Percentiles rank a stretch among this genome's conserved stretches.
Evolutionary conservation across 2,888 invertebrate species (phyloP).

Genomic region (Heteromyza rotundicornis): DNA sequence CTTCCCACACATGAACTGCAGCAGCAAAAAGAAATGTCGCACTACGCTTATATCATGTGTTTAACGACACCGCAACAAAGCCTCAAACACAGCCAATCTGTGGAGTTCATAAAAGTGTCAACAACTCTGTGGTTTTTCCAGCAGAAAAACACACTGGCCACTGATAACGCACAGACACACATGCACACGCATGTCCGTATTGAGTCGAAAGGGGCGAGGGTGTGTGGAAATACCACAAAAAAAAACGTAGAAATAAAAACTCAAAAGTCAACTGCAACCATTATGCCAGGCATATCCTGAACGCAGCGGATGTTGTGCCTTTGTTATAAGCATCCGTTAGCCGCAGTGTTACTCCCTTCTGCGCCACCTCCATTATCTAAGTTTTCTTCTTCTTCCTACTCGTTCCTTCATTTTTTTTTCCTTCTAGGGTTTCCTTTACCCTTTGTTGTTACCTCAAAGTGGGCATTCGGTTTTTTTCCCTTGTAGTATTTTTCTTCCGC

Average conservation of each 20-base stretch:
- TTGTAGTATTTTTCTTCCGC: not conserved
- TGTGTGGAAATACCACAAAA: too few species aligned
- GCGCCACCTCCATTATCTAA: not conserved
- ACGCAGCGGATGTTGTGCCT: slow-evolving; percentile 4
- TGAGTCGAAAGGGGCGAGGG: not conserved
- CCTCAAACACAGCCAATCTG: slow-evolving; percentile 51
- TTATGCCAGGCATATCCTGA: slow-evolving; percentile 31
- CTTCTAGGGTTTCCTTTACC: not conserved
- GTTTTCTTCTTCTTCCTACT: not conserved
- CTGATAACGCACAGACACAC: slow-evolving; percentile 3
- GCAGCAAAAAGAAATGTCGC: too few species aligned
- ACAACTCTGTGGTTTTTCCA: slow-evolving; percentile 38
- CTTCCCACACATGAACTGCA: too few species aligned
- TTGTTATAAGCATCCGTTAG: slow-evolving; percentile 9
- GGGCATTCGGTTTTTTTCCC: not conserved
- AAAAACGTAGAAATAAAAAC: not conserved
- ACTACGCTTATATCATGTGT: not conserved
- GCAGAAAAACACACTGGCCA: slow-evolving; percentile 10
- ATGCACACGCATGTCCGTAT: slow-evolving; percentile 10
- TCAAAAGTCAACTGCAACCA: slow-evolving; percentile 21
- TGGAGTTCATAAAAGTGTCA: slow-evolving; percentile 58
- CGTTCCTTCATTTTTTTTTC: not conserved
- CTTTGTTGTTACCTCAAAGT: not conserved
- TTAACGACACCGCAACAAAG: slow-evolving; percentile 40
- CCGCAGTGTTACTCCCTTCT: not conserved